These are phyloP conservation scores for Ferdinandea cuprea DNA, from an alignment of 2,888 invertebrate species.

Conservation along the genomic window DNA sequence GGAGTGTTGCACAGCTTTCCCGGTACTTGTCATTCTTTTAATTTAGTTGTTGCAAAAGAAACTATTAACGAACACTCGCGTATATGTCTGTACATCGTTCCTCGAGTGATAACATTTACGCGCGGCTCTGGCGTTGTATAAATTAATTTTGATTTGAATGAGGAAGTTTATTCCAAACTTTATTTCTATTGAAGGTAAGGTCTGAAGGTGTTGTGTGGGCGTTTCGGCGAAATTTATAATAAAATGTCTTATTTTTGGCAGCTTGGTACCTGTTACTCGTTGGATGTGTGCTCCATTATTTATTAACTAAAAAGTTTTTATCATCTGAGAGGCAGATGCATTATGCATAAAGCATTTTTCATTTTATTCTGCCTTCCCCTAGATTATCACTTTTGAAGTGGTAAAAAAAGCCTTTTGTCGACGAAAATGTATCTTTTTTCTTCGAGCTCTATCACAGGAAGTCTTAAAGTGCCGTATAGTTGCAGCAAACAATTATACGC, in stretches of 20 bases:
- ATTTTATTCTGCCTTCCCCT: too few species aligned
- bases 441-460: too few species aligned
- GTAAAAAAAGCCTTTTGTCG: too few species aligned
- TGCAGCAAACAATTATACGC: too few species aligned
- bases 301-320: too few species aligned
- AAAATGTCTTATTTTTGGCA: constrained; percentile 31
- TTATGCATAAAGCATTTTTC: too few species aligned
- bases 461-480: too few species aligned
- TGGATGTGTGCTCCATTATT: too few species aligned
- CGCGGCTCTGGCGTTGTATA: constrained; percentile 46
- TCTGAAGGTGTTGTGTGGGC: background rate
- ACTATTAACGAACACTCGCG: background rate
- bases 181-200: constrained; percentile 16
- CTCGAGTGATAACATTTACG: constrained; percentile 59
- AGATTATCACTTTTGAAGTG: too few species aligned
- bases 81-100: constrained; percentile 10
- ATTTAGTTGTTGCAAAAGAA: constrained; percentile 57
- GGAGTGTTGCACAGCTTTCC: background rate
- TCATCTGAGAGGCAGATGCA: too few species aligned
- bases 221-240: background rate
- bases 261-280: background rate
- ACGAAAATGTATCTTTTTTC: too few species aligned
- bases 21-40: constrained; percentile 52
- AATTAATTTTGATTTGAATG: constrained; percentile 68
- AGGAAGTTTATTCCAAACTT: constrained; percentile 35